Evolutionary conservation across 1,140 invertebrate genomes (phyloP).

Genomic region (Trinorchestia longiramus): DNA sequence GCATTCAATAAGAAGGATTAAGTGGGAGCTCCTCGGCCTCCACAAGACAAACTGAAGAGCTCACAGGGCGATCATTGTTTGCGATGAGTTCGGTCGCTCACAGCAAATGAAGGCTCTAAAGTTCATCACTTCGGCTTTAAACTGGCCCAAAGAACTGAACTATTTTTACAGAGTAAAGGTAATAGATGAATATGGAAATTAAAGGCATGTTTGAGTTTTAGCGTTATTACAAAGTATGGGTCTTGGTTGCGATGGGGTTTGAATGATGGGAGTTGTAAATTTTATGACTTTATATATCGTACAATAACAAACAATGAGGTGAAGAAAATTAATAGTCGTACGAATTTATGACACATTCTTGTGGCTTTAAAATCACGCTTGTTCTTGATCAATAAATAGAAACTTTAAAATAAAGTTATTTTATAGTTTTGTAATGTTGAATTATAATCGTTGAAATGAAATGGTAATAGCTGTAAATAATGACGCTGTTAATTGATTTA

Average conservation of each 20-base stretch:
- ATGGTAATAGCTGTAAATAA: not conserved
- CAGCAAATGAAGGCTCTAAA: not conserved
- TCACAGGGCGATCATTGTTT: not conserved
- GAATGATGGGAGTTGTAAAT: not conserved
- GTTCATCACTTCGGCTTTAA: not conserved
- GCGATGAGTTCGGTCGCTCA: not conserved
- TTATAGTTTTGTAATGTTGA: not conserved
- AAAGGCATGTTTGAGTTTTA: not conserved
- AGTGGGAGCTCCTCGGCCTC: not conserved
- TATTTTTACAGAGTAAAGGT: not conserved
- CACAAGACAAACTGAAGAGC: not conserved
- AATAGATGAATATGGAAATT: not conserved
- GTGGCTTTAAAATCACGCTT: too few relatives aligned
- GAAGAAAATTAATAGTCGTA: not conserved
- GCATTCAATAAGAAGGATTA: not conserved
- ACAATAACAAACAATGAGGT: not conserved
- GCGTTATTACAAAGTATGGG: not conserved
- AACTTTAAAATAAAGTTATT: not conserved
- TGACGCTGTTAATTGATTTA: not conserved
- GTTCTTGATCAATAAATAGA: not conserved
- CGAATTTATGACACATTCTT: too few relatives aligned
- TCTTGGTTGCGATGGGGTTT: not conserved
- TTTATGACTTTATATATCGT: not conserved
- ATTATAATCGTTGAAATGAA: too few relatives aligned
- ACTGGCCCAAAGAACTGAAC: not conserved